Evolutionary conservation across 53 echinoderm and acorn worm genomes (phyloP).

Genomic region (Luidia sarsii): DNA sequence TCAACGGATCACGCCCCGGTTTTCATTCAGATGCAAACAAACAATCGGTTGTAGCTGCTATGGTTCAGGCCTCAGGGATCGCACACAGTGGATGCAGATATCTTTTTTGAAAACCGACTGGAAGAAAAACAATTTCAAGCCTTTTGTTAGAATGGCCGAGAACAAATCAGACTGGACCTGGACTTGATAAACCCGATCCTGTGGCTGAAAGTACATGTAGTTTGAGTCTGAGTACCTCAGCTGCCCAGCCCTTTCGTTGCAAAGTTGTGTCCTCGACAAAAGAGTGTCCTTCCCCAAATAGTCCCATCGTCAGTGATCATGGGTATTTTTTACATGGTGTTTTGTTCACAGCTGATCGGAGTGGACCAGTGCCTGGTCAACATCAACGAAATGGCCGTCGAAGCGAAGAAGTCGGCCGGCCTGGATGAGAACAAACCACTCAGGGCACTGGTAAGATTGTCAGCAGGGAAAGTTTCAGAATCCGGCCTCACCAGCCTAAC

Average conservation of each 20-base stretch:
- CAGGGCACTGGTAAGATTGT: slow-evolving; percentile 87
- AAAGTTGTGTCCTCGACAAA: neutral
- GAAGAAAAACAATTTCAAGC: no score
- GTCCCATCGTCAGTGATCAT: no score
- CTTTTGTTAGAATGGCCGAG: neutral
- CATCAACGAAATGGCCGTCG: slow-evolving; percentile 82
- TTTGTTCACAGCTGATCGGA: slow-evolving; percentile 74
- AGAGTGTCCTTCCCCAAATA: no score
- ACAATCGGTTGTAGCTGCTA: no score
- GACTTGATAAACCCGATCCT: neutral
- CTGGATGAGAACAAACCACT: slow-evolving; percentile 72
- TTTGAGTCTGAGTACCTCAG: neutral
- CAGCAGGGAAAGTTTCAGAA: no score
- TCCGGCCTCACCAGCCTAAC: no score
- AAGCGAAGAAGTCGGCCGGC: slow-evolving; percentile 84
- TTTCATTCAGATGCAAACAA: no score
- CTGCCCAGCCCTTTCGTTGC: neutral
- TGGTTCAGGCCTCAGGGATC: no score
- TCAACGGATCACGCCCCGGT: no score
- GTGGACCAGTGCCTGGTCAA: slow-evolving; percentile 82
- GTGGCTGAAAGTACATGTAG: neutral
- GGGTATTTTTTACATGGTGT: neutral
- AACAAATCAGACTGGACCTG: neutral
- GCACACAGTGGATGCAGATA: no score
- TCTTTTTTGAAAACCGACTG: no score